A percentile compares a stretch with the other conserved stretches of the same genome.
phyloP scores from a whole-genome alignment of 2,113 vertebrate genomes.

The Crotophaga sulcirostris region DNA sequence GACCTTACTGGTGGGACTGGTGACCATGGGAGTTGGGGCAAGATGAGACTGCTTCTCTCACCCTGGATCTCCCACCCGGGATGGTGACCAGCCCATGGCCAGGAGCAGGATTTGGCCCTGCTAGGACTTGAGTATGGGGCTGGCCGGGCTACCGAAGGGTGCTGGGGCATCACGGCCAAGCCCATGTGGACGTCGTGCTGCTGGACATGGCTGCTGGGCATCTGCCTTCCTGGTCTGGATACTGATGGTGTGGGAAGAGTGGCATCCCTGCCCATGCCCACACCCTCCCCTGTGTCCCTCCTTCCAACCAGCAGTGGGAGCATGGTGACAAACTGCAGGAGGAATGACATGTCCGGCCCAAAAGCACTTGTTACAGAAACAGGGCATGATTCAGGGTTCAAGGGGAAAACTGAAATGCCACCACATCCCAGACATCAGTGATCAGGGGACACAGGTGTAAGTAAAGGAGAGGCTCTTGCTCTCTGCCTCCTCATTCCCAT shows the following conservation, averaged over 20 bases:
- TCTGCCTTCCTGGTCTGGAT: rapidly evolving
- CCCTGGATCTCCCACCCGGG: background rate
- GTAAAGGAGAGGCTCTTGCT: background rate
- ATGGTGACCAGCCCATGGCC: background rate
- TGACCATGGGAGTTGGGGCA: rapidly evolving
- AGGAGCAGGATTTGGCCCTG: background rate
- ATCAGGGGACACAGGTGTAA: too few species aligned
- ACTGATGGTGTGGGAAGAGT: background rate
- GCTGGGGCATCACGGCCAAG: background rate
- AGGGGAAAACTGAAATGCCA: background rate
- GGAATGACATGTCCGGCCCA: background rate
- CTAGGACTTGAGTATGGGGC: rapidly evolving
- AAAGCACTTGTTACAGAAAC: background rate
- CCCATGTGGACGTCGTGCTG: rapidly evolving
- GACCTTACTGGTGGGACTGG: background rate
- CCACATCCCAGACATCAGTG: background rate
- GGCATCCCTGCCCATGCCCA: background rate
- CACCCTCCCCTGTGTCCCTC: rapidly evolving
- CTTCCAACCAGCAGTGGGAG: background rate
- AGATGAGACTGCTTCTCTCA: background rate
- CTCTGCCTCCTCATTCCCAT: background rate
- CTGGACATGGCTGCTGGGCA: background rate
- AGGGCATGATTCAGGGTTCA: background rate
- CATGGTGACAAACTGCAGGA: rapidly evolving
- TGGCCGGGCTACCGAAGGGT: rapidly evolving